phyloP scores from a whole-genome alignment of 2,797 vertebrate genomes.

The Trematomus bernacchii region DNA sequence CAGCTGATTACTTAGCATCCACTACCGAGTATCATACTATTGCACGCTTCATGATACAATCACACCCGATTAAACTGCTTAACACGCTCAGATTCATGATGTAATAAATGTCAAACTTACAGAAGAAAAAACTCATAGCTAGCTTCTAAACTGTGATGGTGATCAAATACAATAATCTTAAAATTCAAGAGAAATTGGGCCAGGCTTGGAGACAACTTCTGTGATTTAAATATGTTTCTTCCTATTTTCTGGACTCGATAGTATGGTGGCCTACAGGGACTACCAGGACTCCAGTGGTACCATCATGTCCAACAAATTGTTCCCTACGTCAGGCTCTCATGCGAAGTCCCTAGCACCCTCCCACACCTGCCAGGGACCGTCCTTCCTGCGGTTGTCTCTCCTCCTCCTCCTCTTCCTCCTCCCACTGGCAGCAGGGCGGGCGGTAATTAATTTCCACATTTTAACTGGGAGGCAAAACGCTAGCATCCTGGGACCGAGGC shows the following conservation, averaged over 20 bases:
- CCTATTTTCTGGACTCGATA: constrained; percentile 8
- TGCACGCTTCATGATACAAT: constrained; percentile 4
- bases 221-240: too few species aligned
- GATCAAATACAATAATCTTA: background rate
- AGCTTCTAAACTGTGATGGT: background rate
- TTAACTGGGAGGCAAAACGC: constrained; percentile 88
- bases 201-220: background rate
- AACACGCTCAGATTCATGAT: constrained; percentile 11
- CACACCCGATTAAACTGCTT: constrained; percentile 19
- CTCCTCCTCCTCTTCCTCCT: constrained; percentile 62
- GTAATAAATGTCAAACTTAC: background rate
- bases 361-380: constrained; percentile 73
- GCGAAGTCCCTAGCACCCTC: constrained; percentile 60
- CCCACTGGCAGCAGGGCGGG: constrained; percentile 83
- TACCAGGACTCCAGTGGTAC: constrained; percentile 21
- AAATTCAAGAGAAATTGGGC: background rate
- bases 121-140: background rate
- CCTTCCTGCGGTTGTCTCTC: constrained; percentile 69
- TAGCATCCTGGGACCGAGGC: constrained; percentile 80
- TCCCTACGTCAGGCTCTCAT: constrained; percentile 42
- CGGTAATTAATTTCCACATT: constrained; percentile 90
- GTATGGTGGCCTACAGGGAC: constrained; percentile 1
- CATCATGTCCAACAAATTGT: constrained; percentile 33
- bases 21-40: background rate
- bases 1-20: constrained; percentile 13